Base-by-base conservation (phyloP, 2,113 vertebrate genomes). In the Paratilapia polleni region DNA sequence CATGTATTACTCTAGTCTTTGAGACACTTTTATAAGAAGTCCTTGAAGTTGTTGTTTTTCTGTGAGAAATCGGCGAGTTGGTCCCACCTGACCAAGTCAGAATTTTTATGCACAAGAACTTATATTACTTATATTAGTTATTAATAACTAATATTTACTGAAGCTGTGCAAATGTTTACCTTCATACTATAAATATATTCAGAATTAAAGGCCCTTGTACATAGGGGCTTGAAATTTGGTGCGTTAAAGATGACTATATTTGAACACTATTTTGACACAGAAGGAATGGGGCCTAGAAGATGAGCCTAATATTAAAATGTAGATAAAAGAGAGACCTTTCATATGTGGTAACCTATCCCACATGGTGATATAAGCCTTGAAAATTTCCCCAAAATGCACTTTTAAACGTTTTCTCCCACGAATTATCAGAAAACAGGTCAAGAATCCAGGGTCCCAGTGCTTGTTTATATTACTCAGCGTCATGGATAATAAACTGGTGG, bases 361-460 rank as follows among this genome's bases (percentile, higher is more conserved):
- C 0, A 4, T 28, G 15, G 64, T 24, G 47, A 11, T 70, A 28
- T 49, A 2, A 49, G 15, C 64, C 64, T 68, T 68, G 47, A 49
- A 47, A 68, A 10, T 49, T 47, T 11, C 43, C 41, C 64, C 41
- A 66, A 66, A 66, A 26, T 43, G 26, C 38, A 68, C 64, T 9
- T 68, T 47, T 47, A 5, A 4, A 15, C 2, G 4, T 43, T 43
- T 68, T 4, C 1, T 2, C 22, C 64, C n/a, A n/a, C n/a, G n/a
- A n/a, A 47, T 24, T 49, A 28, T 68, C 4, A 19, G 5, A 68
- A 49, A 68, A 1, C 3, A 68, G 36, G 17, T 47, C 11, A 49
- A 28, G 11, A 15, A 49, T 66, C 9, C 63, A 43, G 14, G 24
- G 3, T 66, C 8, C n/a, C 38, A 43, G 0, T 38, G 17, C 3